Conservation (phyloP, 53 echinoderm and acorn worm species). For the Zoroaster sp. region DNA sequence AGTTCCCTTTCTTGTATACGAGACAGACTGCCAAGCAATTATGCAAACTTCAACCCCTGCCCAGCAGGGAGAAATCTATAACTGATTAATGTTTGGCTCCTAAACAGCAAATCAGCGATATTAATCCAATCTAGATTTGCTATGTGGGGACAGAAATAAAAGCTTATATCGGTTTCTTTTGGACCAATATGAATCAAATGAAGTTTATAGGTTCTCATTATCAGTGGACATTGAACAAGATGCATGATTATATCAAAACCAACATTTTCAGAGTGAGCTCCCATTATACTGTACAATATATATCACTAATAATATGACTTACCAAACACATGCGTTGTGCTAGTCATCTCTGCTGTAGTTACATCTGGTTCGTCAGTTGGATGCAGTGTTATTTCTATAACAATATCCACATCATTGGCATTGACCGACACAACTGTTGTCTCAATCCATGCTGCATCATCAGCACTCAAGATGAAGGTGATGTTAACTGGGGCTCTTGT, state of each 20-base stretch:
- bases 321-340: neutral
- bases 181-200: too few species aligned
- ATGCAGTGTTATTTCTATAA: neutral
- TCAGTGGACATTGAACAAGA: neutral
- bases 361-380: neutral
- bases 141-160: too few species aligned
- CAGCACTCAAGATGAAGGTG: neutral
- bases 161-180: too few species aligned
- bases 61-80: too few species aligned
- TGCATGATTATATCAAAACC: too few species aligned
- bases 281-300: neutral
- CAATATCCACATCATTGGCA: neutral
- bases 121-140: too few species aligned
- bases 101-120: too few species aligned
- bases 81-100: too few species aligned
- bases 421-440: neutral
- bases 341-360: neutral
- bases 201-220: neutral
- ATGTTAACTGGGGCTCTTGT: neutral
- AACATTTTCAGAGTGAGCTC: neutral
- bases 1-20: too few species aligned
- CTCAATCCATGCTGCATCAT: neutral
- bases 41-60: too few species aligned
- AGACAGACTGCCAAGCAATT: too few species aligned
- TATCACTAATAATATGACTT: neutral